Evolutionary conservation across 2,888 invertebrate genomes (phyloP), one percentile per base, ranked within the genome.

Genomic region (Slavum lentiscoides): DNA sequence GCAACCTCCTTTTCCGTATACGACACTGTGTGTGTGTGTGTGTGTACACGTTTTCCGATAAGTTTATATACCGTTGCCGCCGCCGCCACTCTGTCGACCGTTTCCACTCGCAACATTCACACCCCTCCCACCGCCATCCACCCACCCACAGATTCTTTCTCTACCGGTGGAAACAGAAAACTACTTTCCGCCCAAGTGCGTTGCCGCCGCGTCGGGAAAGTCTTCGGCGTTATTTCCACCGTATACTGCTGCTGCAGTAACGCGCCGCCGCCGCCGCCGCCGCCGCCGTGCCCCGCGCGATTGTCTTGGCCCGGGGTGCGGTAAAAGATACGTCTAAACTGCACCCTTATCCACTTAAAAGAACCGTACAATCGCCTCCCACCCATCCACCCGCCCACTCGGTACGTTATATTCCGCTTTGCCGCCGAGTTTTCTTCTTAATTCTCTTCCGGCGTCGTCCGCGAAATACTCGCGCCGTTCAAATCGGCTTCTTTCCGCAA

Each of bases 51-150:
- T 81, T 82, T 82, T 82, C 83, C 83, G 82, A 82, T 76, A 83
- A 82, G 82, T 81, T 82, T 83, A 82, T 83, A 80, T 83, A 80
- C 82, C 72, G 64, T 55, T 77, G 68, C 76, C 82, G 72, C 81
- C 81, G 55, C 64, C 49, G 43, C 70, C 68, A 13, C 70, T 66
- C 69, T 58, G 73, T 83, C 80, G 82, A 77, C 82, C 69, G 69
- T 82, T 62, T 82, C 80, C 75, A 81, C 70, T 82, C 30, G 30
- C 30, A 66, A 30, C 61, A 58, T 75, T 59, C 59, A 72, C 66
- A 70, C 74, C 80, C 37, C 11, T 49, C 66, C 53, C 82, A 73
- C 30, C 30, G 30, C 30, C 30, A 30, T 2, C 1, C 30, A 30
- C 30, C 1, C 30, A 4, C 30, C 30, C 83, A 83, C 84, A 49